Evolutionary conservation across 2,113 vertebrate genomes (phyloP), one percentile per base, ranked within the genome.

Genomic region (Chamaetylas fuelleborni): DNA sequence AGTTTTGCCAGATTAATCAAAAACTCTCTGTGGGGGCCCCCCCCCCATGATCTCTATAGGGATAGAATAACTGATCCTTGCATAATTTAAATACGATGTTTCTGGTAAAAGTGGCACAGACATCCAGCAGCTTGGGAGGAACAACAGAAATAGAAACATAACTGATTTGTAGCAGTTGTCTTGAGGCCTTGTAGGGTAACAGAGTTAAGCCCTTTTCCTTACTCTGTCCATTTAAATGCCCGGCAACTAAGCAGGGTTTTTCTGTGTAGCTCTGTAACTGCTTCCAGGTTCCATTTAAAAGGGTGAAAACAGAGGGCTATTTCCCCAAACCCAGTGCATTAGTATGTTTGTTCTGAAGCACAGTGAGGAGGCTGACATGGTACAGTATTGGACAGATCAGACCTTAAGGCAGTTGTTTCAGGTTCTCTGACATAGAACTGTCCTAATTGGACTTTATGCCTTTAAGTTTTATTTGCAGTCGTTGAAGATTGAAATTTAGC

Each of bases 131-230:
- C 91, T 86, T 91, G 92, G 38, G 86, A 94, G 88, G 67, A 91
- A 58, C 51, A 94, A 78, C 83, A 83, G 74, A 96, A 95, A 97
- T 97, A 96, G 96, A 93, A 97, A 88, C 94, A 12, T 33, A 88
- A 90, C 86, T 88, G 88, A 77, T 93, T 88, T 5, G 16, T 45
- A 86, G 77, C 86, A 60, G 82, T 95, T 93, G 69, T 90, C 82
- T 94, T 83, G 78, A 90, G 60, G 91, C 95, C 96, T 97, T 97
- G 92, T 96, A 97, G 94, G 96, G 96, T 97, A 95, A 86, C 76
- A 58, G 71, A 93, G 76, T 90, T 96, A 96, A 95, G 91, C 86
- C 88, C 83, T 96, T 83, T 97, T 90, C 60, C 82, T 72, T 95
- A 22, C 80, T 95, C 92, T 86, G 88, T 95, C 96, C 86, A 78